These are phyloP conservation scores for Euplexia lucipara DNA, from an alignment of 2,888 invertebrate genomes.

Conservation along the genomic window DNA sequence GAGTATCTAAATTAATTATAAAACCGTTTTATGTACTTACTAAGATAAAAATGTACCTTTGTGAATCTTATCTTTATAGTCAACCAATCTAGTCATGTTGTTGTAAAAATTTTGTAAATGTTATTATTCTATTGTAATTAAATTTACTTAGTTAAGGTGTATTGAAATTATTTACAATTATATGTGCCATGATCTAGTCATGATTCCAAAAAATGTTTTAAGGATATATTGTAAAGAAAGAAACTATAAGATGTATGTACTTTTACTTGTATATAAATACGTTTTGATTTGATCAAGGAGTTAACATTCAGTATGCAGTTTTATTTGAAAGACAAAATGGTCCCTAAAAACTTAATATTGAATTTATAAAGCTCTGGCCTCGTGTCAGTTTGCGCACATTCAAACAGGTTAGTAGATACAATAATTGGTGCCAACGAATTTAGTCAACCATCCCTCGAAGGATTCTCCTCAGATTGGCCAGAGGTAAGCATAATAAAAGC, in stretches of 20 bases:
- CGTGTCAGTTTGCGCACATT: no score
- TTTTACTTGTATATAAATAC: constrained; percentile 67
- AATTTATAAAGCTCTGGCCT: constrained; percentile 11
- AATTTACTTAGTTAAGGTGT: constrained; percentile 30
- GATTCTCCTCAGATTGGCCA: no score
- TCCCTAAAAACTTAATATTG: constrained; percentile 56
- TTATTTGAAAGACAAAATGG: constrained; percentile 47
- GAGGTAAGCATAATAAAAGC: constrained; percentile 57
- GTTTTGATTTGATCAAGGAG: constrained; percentile 65
- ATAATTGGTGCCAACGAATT: no score
- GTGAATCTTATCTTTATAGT: constrained; percentile 51
- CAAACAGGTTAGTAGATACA: no score
- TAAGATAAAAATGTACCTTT: constrained; percentile 42
- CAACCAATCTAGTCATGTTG: constrained; percentile 60
- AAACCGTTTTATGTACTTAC: constrained; percentile 21
- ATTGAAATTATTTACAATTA: constrained; percentile 35
- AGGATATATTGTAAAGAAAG: constrained; percentile 50
- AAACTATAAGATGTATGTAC: constrained; percentile 36
- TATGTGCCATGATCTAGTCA: constrained; percentile 41
- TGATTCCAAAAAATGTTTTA: constrained; percentile 37
- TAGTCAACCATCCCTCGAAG: no score
- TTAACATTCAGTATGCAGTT: constrained; percentile 48
- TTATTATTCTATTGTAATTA: constrained; percentile 54
- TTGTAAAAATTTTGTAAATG: constrained; percentile 70
- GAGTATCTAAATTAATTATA: constrained; percentile 21